These are phyloP conservation scores for Lerista edwardsae DNA, from an alignment of 2,797 vertebrate genomes.

Conservation along the genomic window DNA sequence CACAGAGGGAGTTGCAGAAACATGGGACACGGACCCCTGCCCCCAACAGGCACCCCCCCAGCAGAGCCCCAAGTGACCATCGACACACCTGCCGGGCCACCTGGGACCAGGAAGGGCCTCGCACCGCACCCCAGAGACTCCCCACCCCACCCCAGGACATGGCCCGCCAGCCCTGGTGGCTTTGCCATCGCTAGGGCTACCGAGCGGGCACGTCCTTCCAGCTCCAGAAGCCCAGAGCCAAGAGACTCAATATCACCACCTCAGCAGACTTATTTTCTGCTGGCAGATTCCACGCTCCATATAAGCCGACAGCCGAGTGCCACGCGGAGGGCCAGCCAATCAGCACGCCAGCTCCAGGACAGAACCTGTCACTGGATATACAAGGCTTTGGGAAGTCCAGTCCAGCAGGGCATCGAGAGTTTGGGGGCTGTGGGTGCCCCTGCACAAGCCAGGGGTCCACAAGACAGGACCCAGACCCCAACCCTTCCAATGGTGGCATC, in stretches of 20 bases:
- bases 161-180: not conserved
- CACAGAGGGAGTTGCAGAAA: too few relatives aligned
- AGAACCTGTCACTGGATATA: constrained; percentile 1
- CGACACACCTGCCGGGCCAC: too few relatives aligned
- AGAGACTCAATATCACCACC: constrained; percentile 17
- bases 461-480: not conserved
- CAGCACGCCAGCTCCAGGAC: not conserved
- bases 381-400: not conserved
- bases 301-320: constrained; percentile 36
- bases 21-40: too few relatives aligned
- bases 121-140: not conserved
- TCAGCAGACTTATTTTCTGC: constrained; percentile 57
- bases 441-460: too few relatives aligned
- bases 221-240: constrained; percentile 40
- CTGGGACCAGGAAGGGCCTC: not conserved
- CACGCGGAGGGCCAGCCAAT: not conserved
- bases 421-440: not conserved
- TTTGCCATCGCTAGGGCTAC: not conserved
- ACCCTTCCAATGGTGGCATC: too few relatives aligned
- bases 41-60: too few relatives aligned
- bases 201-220: not conserved
- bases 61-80: too few relatives aligned
- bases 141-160: not conserved
- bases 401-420: not conserved
- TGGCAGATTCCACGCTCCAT: constrained; percentile 38